Evolutionary conservation across 2,888 invertebrate genomes (phyloP).

Genomic region (Tineola bisselliella): DNA sequence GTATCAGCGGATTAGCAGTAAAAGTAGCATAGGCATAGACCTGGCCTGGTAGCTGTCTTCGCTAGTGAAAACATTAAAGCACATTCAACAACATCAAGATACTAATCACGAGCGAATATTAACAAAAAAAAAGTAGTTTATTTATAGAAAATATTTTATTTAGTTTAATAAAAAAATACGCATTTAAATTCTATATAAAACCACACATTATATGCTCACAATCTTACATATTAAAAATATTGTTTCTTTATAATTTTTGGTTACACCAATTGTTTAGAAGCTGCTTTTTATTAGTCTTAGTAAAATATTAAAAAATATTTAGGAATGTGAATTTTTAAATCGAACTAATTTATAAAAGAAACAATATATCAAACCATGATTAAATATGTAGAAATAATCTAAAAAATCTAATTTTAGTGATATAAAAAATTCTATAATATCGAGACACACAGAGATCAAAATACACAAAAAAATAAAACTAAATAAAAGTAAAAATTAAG

Average conservation of each 20-base stretch:
- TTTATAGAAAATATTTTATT: background rate
- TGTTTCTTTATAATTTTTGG: slow-evolving; percentile 5
- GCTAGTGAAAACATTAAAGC: too few relatives aligned
- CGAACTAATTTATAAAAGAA: background rate
- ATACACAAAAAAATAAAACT: background rate
- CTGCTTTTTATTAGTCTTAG: background rate
- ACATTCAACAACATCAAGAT: too few relatives aligned
- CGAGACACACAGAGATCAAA: background rate
- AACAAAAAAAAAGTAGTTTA: background rate
- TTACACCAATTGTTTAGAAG: background rate
- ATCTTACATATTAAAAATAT: background rate
- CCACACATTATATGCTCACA: slow-evolving; percentile 3
- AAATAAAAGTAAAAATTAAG: background rate
- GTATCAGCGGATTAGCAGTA: too few relatives aligned
- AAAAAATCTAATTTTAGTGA: background rate
- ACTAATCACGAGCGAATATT: too few relatives aligned
- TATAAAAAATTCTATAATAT: too few relatives aligned
- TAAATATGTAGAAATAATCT: background rate
- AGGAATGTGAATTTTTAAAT: slow-evolving; percentile 2
- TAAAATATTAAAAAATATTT: background rate
- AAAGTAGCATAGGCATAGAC: too few relatives aligned
- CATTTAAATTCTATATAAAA: background rate
- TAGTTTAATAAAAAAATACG: background rate
- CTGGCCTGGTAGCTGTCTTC: too few relatives aligned
- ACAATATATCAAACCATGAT: background rate